These are phyloP conservation scores for Hipparchia sbordonii DNA, from an alignment of 2,888 invertebrate genomes.

Conservation along the genomic window DNA sequence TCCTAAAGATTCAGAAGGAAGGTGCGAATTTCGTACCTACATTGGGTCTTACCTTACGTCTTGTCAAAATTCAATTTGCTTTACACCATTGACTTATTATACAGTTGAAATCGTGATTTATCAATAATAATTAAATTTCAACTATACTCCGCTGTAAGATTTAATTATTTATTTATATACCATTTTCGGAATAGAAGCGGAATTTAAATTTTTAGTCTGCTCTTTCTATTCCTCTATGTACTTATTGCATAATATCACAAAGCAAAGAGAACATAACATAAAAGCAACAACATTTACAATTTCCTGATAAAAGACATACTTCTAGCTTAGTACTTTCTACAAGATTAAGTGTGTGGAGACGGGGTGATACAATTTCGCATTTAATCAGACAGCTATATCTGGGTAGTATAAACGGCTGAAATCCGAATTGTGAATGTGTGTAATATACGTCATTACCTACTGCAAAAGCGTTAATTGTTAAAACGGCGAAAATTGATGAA, in stretches of 20 bases:
- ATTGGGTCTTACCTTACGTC: too few relatives aligned
- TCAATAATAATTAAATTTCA: neutral
- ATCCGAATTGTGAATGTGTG: neutral
- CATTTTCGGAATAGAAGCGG: neutral
- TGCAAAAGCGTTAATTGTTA: constrained; percentile 5
- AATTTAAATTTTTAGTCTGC: neutral
- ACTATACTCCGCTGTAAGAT: neutral
- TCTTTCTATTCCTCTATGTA: too few relatives aligned
- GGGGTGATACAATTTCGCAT: neutral
- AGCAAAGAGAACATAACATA: too few relatives aligned
- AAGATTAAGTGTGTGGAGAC: neutral
- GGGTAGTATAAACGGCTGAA: too few relatives aligned
- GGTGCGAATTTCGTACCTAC: too few relatives aligned
- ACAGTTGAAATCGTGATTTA: neutral
- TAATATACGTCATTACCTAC: neutral
- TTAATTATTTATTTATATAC: neutral
- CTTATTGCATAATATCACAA: too few relatives aligned
- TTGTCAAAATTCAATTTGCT: too few relatives aligned
- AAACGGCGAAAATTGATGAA: constrained; percentile 15
- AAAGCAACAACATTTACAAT: too few relatives aligned
- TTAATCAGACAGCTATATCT: too few relatives aligned
- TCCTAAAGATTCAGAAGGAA: too few relatives aligned
- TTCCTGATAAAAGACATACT: too few relatives aligned
- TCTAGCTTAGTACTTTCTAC: too few relatives aligned
- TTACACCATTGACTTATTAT: neutral